phyloP scores from a whole-genome alignment of 2,797 vertebrate genomes.

The Xyrichtys novacula region DNA sequence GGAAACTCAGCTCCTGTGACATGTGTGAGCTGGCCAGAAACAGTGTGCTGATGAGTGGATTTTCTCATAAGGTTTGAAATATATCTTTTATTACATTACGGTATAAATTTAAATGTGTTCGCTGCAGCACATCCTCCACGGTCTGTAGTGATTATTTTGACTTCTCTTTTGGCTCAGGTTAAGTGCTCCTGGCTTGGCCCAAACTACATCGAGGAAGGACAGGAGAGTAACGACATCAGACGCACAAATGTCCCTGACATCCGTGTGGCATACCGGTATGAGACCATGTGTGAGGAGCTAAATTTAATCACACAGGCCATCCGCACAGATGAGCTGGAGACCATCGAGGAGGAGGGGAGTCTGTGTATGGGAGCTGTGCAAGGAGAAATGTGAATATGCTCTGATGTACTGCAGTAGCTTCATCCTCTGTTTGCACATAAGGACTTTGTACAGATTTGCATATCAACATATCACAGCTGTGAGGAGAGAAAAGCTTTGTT shows the following conservation, averaged over 20 bases:
- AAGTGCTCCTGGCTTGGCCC: slow-evolving; percentile 96
- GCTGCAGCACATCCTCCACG: neutral
- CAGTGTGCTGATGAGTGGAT: slow-evolving; percentile 98
- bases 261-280: slow-evolving; percentile 93
- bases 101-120: too few species aligned
- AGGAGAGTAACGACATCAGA: slow-evolving; percentile 94
- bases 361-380: slow-evolving; percentile 72
- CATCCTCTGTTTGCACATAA: slow-evolving; percentile 44
- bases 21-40: slow-evolving; percentile 98
- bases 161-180: slow-evolving; percentile 78
- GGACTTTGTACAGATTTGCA: slow-evolving; percentile 57
- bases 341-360: slow-evolving; percentile 88
- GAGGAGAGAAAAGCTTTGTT: slow-evolving; percentile 41
- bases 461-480: slow-evolving; percentile 53
- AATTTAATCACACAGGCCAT: slow-evolving; percentile 95
- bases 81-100: neutral
- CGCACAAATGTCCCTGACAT: slow-evolving; percentile 97
- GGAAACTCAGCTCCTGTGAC: slow-evolving; percentile 98
- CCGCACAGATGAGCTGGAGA: slow-evolving; percentile 91
- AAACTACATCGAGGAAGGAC: slow-evolving; percentile 91
- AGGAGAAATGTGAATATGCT: slow-evolving; percentile 53
- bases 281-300: slow-evolving; percentile 97
- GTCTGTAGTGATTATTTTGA: neutral
- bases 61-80: slow-evolving; percentile 90
- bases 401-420: neutral